A percentile compares a stretch with the other conserved stretches of the same genome.
phyloP scores from a whole-genome alignment of 2,888 invertebrate species.

The Dexiosoma caninum region DNA sequence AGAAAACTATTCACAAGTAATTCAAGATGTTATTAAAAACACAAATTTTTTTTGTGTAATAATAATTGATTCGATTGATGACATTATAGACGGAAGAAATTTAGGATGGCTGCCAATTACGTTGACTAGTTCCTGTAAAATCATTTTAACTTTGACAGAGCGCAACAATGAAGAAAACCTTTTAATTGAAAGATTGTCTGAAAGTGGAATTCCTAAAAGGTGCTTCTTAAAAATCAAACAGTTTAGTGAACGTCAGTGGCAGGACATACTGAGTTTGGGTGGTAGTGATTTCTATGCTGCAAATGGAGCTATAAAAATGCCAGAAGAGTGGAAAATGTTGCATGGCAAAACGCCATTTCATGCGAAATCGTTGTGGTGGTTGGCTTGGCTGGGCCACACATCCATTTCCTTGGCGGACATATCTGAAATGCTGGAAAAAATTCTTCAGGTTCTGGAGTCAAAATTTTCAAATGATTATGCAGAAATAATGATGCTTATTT shows the following conservation, averaged over 20 bases:
- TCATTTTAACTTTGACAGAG: slow-evolving; percentile 82
- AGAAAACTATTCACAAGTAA: slow-evolving; percentile 83
- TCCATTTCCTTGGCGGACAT: slow-evolving; percentile 80
- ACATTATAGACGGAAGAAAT: slow-evolving; percentile 77
- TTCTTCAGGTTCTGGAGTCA: slow-evolving; percentile 83
- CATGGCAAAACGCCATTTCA: slow-evolving; percentile 75
- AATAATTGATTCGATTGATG: slow-evolving; percentile 87
- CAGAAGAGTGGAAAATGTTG: slow-evolving; percentile 73
- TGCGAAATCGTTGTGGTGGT: slow-evolving; percentile 80
- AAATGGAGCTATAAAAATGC: slow-evolving; percentile 74
- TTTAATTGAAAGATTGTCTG: slow-evolving; percentile 68
- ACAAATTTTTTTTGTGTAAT: slow-evolving; percentile 82
- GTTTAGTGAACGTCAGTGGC: slow-evolving; percentile 76
- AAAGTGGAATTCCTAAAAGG: slow-evolving; percentile 71
- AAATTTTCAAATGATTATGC: slow-evolving; percentile 84
- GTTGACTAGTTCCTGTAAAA: slow-evolving; percentile 85
- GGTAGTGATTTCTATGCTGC: slow-evolving; percentile 76
- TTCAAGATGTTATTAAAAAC: slow-evolving; percentile 75
- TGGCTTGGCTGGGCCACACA: slow-evolving; percentile 81
- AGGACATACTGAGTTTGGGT: slow-evolving; percentile 75
- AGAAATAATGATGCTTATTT: slow-evolving; percentile 83
- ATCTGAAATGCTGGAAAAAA: slow-evolving; percentile 81
- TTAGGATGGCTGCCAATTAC: slow-evolving; percentile 87
- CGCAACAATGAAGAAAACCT: slow-evolving; percentile 63
- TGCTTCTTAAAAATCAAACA: slow-evolving; percentile 74